Base-by-base conservation (phyloP, 2,888 invertebrate species). In the Catocala sponsa region DNA sequence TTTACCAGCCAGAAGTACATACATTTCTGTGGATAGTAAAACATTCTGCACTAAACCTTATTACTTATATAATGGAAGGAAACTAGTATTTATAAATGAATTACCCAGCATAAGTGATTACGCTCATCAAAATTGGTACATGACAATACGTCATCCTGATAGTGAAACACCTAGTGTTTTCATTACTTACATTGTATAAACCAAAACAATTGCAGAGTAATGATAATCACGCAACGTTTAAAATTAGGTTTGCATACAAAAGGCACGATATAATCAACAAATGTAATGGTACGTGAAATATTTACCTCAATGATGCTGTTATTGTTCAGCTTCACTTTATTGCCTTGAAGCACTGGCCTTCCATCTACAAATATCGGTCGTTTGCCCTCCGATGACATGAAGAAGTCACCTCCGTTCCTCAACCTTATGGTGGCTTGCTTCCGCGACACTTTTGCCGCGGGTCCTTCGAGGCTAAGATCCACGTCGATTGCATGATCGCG, bases 351-450 rank as follows among this genome's bases (percentile, higher is more conserved):
- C 58, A 99, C 96, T 0, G 99, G 98, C 65, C 97, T 96, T 1
- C 99, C 98, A 88, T 99, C 99, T 5, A 99, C 97, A 88, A 98
- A 99, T 81, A 99, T 97, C 2, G 99, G 98, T 65, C 99, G 94
- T 85, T 98, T 98, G 15, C 99, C 99, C 88, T 99, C 99, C 50
- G 99, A 99, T 15, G 98, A 97, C 79, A 99, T 96, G 85, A 98
- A 98, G 89, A 99, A 99, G 86, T 99, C 99, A 0, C 99, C 99
- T 72, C 97, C 98, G 87, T 98, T 98, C 56, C 98, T 95, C 68
- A 99, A 95, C 52, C 97, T 96, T 61, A 99, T 98, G 1, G 98
- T 97, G 6, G 98, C 99, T 89, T 99, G 99, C 70, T 98, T 96
- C 48, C 99, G 95, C 0, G 99, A 99, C 46, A 98, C 97, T 92